Percentiles rank a stretch among this genome's conserved stretches.
Conservation (phyloP, 2,113 vertebrate genomes). For the Mellivora capensis region DNA sequence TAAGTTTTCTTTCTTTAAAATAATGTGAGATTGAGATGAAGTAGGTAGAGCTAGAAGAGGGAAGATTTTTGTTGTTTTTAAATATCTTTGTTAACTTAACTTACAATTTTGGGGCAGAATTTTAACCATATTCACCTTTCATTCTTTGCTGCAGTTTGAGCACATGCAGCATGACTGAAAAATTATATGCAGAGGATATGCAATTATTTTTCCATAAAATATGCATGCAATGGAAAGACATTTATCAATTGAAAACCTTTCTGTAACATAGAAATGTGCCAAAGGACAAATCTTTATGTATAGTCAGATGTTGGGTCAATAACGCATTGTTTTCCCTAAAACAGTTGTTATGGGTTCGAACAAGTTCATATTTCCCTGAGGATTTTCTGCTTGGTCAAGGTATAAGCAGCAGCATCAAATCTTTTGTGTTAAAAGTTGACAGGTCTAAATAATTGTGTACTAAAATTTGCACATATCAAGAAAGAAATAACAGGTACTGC, state of each 20-base stretch:
- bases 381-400: not conserved
- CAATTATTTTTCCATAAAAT: slow-evolving; percentile 42
- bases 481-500: not conserved
- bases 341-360: not conserved
- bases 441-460: not conserved
- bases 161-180: slow-evolving; percentile 28
- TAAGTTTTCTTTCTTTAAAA: slow-evolving; percentile 80
- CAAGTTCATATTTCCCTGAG: not conserved
- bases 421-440: slow-evolving; percentile 31
- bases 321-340: slow-evolving; percentile 39
- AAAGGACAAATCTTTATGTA: slow-evolving; percentile 14
- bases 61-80: slow-evolving; percentile 28
- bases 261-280: not conserved
- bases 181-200: not conserved
- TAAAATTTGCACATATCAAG: not conserved
- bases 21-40: slow-evolving; percentile 64
- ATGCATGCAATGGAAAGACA: not conserved
- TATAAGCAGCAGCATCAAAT: not conserved
- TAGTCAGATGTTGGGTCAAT: not conserved
- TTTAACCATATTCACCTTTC: slow-evolving; percentile 33
- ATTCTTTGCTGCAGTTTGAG: not conserved
- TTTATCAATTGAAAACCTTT: slow-evolving; percentile 27
- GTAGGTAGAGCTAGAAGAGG: slow-evolving; percentile 64
- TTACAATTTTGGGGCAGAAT: slow-evolving; percentile 55
- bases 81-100: slow-evolving; percentile 40